A percentile compares a stretch with the other conserved stretches of the same genome.
phyloP scores from a whole-genome alignment of 2,113 vertebrate species.

The Scolopax mira region DNA sequence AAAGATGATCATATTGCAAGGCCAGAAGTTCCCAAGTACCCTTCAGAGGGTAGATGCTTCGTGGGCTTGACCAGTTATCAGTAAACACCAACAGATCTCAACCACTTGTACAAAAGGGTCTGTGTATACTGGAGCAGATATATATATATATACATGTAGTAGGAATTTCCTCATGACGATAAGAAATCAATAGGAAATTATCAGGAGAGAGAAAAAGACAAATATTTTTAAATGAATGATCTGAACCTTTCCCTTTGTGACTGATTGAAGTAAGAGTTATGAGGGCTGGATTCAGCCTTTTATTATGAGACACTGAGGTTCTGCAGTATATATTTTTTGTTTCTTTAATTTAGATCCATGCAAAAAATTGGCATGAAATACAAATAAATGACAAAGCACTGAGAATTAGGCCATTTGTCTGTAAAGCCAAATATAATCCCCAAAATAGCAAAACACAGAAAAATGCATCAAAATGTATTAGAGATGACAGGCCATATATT shows the following conservation, averaged over 20 bases:
- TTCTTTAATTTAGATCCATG: slow-evolving; percentile 30
- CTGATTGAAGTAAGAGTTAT: slow-evolving; percentile 12
- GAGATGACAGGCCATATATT: slow-evolving; percentile 29
- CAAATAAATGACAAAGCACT: slow-evolving; percentile 41
- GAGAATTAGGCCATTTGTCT: slow-evolving; percentile 51
- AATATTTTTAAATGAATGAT: background rate
- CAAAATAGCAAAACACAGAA: slow-evolving; percentile 55
- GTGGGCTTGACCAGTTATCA: background rate
- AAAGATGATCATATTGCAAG: background rate
- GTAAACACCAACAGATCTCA: background rate
- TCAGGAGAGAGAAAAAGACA: background rate
- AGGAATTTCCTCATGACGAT: background rate
- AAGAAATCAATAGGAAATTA: slow-evolving; percentile 28
- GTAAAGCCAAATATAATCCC: slow-evolving; percentile 30
- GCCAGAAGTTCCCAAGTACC: background rate
- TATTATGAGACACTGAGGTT: slow-evolving; percentile 10
- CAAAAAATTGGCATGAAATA: slow-evolving; percentile 5
- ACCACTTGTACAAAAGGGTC: background rate
- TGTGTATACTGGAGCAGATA: background rate
- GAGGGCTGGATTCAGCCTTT: slow-evolving; percentile 18
- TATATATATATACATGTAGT: background rate
- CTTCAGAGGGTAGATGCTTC: background rate
- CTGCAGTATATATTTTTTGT: slow-evolving; percentile 1
- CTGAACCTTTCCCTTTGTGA: background rate
- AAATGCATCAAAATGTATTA: slow-evolving; percentile 44